These are phyloP conservation scores for Lysandra coridon DNA, from an alignment of 2,888 invertebrate genomes.

Conservation along the genomic window DNA sequence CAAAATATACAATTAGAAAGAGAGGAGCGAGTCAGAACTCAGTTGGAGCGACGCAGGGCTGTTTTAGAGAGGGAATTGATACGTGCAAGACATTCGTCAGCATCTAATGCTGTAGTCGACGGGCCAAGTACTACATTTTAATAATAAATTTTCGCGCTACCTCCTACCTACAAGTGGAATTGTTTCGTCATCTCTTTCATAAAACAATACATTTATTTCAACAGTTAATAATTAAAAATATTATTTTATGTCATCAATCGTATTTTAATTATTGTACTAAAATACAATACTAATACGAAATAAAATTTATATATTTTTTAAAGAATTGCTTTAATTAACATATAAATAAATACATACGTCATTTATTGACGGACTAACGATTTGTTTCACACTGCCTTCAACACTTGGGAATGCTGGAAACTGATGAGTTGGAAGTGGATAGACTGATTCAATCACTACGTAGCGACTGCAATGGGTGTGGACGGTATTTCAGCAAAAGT, in stretches of 20 bases:
- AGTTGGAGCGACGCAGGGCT: constrained; percentile 63
- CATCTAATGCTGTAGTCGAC: constrained; percentile 41
- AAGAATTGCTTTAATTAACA: neutral
- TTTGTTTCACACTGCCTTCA: neutral
- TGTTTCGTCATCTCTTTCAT: neutral
- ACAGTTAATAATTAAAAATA: neutral
- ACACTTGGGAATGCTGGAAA: neutral
- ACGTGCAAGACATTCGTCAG: constrained; percentile 47
- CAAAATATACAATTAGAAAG: constrained; percentile 66
- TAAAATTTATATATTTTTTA: neutral
- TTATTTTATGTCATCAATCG: neutral
- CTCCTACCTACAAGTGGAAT: neutral
- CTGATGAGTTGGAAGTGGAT: no score
- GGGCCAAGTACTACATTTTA: constrained; percentile 48
- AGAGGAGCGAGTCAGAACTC: constrained; percentile 65
- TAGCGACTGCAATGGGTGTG: no score
- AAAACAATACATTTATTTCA: neutral
- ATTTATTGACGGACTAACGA: neutral
- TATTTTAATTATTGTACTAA: neutral
- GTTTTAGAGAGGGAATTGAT: constrained; percentile 61
- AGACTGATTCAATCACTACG: no score
- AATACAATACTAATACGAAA: neutral
- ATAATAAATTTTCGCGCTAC: neutral
- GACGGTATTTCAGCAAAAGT: no score
- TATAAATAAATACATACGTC: neutral